Percentiles rank a stretch among this genome's conserved stretches.
Evolutionary conservation across 2,113 vertebrate genomes (phyloP).

Genomic region (Zosterops pallidus): DNA sequence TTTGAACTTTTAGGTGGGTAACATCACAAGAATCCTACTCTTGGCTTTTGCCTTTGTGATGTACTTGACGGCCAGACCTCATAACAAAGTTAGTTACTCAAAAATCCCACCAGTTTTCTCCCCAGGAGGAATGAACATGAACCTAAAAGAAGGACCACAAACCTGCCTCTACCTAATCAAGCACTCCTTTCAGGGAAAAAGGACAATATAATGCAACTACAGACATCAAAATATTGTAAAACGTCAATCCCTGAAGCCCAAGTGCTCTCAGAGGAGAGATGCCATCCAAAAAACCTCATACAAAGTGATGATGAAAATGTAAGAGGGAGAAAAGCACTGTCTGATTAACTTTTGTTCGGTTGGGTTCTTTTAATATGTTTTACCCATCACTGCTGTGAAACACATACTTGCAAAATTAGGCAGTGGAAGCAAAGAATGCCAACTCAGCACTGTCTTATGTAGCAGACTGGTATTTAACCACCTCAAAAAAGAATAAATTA

Average conservation of each 20-base stretch:
- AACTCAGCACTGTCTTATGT: background rate
- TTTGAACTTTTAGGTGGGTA: background rate
- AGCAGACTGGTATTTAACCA: background rate
- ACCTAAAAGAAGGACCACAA: background rate
- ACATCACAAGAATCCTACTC: fast-evolving
- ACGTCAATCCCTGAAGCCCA: background rate
- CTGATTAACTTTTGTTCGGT: background rate
- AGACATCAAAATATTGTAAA: background rate
- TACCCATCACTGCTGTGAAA: background rate
- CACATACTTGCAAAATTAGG: background rate
- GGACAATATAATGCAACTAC: background rate
- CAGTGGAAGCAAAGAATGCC: background rate
- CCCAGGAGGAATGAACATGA: background rate
- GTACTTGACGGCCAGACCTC: background rate
- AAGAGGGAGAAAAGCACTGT: background rate
- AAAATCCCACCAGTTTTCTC: background rate
- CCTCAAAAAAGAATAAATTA: background rate
- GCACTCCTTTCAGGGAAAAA: background rate
- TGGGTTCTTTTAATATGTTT: background rate
- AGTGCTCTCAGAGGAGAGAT: background rate
- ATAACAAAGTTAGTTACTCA: background rate
- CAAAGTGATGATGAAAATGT: background rate
- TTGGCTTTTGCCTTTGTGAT: background rate
- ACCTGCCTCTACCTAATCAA: background rate
- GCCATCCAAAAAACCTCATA: background rate